Percentiles rank a stretch among this genome's conserved stretches.
phyloP scores from a whole-genome alignment of 2,888 invertebrate species.

The Nemotelus nigrinus region DNA sequence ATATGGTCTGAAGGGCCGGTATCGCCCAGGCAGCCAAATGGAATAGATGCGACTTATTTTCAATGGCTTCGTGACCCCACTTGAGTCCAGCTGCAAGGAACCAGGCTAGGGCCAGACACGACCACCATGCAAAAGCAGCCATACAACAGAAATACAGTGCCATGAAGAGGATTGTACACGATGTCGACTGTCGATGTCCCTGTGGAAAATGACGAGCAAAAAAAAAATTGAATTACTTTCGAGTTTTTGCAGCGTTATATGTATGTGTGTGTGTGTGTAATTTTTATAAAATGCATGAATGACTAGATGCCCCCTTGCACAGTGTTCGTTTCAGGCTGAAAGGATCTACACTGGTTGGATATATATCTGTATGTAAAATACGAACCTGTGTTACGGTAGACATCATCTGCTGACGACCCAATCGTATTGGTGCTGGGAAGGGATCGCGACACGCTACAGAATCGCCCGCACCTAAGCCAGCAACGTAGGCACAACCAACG shows the following conservation, averaged over 20 bases:
- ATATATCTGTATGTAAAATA: neutral
- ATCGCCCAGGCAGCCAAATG: conserved; percentile 98
- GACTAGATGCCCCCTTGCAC: neutral
- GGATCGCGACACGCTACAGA: conserved; percentile 85
- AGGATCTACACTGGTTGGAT: neutral
- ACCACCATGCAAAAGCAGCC: conserved; percentile 99
- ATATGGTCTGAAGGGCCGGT: conserved; percentile 94
- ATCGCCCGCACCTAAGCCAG: conserved; percentile 85
- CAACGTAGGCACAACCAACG: conserved; percentile 91
- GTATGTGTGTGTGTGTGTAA: neutral
- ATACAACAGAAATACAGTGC: conserved; percentile 95
- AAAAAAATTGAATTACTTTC: neutral
- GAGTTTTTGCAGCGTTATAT: neutral
- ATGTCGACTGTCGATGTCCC: conserved; percentile 65
- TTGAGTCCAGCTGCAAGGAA: conserved; percentile 95
- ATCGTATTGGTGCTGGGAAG: conserved; percentile 75
- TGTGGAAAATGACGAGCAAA: conserved; percentile 50
- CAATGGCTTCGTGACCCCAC: conserved; percentile 98
- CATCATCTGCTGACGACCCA: conserved; percentile 78
- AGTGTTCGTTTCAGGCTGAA: no score
- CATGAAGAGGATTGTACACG: conserved; percentile 96
- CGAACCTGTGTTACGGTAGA: conserved; percentile 88
- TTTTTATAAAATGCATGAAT: neutral
- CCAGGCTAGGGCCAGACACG: conserved; percentile 94
- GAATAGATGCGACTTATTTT: conserved; percentile 96